phyloP scores from a whole-genome alignment of 2,797 vertebrate genomes.

The Pogonophryne albipinna region DNA sequence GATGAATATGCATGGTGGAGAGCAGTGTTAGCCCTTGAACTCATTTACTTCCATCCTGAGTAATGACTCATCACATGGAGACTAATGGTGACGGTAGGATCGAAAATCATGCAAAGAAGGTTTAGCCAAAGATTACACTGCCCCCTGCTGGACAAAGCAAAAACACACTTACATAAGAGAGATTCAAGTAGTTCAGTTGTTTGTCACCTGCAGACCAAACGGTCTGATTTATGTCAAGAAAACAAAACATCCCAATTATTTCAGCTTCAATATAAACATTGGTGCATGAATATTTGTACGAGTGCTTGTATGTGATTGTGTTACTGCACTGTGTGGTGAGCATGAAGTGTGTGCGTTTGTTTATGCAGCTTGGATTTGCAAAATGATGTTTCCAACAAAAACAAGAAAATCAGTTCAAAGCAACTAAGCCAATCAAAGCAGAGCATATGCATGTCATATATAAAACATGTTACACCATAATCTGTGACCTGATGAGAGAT shows the following conservation, averaged over 20 bases:
- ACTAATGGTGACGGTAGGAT: slow-evolving; percentile 42
- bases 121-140: slow-evolving; percentile 50
- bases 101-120: neutral
- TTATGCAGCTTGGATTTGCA: neutral
- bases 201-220: neutral
- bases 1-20: slow-evolving; percentile 36
- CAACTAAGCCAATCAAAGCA: slow-evolving; percentile 17
- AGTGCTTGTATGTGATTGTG: neutral
- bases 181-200: slow-evolving; percentile 14
- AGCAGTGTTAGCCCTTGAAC: slow-evolving; percentile 52
- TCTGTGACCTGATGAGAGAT: neutral
- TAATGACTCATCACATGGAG: slow-evolving; percentile 75
- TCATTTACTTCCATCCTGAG: slow-evolving; percentile 64
- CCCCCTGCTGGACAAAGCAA: slow-evolving; percentile 68
- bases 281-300: neutral
- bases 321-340: neutral
- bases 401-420: neutral
- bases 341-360: neutral
- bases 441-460: neutral
- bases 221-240: neutral
- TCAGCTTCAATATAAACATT: neutral
- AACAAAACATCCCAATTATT: neutral
- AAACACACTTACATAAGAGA: slow-evolving; percentile 40
- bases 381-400: slow-evolving; percentile 13
- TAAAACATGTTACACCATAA: neutral